Evolutionary conservation across 2,888 invertebrate genomes (phyloP).

Genomic region (Heliconius ethilla): DNA sequence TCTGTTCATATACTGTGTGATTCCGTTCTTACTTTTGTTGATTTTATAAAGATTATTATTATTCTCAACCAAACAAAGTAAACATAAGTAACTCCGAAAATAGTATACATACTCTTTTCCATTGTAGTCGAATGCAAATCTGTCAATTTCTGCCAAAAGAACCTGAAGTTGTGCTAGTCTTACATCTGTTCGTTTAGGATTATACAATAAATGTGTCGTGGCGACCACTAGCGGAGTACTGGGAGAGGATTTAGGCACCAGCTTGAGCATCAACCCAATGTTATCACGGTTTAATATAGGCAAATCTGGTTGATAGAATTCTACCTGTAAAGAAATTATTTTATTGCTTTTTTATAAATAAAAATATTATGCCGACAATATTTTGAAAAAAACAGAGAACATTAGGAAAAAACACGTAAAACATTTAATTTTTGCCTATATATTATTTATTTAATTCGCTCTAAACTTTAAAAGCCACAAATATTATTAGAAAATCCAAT

Average conservation of each 20-base stretch:
- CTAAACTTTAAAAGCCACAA: not conserved
- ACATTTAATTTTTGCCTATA: too few species aligned
- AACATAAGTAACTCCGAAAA: not conserved
- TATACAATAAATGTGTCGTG: slow-evolving; percentile 97
- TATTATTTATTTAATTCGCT: not conserved
- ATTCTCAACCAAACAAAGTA: not conserved
- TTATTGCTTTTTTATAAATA: too few species aligned
- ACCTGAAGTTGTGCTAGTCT: slow-evolving; percentile 93
- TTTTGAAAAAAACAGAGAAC: too few species aligned
- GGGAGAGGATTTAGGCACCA: slow-evolving; percentile 80
- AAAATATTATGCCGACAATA: too few species aligned
- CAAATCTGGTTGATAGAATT: slow-evolving; percentile 84
- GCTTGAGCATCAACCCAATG: slow-evolving; percentile 90
- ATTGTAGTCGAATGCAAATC: slow-evolving; percentile 83
- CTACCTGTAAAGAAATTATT: slow-evolving; percentile 73
- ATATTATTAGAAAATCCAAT: not conserved
- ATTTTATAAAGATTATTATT: not conserved
- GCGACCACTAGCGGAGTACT: slow-evolving; percentile 87
- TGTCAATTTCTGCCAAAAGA: slow-evolving; percentile 91
- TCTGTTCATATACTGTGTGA: too few species aligned
- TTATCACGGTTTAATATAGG: slow-evolving; percentile 91
- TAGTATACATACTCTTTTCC: slow-evolving; percentile 55
- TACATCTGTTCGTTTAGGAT: slow-evolving; percentile 93
- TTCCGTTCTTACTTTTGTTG: too few species aligned
- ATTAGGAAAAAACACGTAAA: too few species aligned